Evolutionary conservation across 2,797 vertebrate genomes (phyloP), one percentile per base, ranked within the genome.

Genomic region (Anas capensis): DNA sequence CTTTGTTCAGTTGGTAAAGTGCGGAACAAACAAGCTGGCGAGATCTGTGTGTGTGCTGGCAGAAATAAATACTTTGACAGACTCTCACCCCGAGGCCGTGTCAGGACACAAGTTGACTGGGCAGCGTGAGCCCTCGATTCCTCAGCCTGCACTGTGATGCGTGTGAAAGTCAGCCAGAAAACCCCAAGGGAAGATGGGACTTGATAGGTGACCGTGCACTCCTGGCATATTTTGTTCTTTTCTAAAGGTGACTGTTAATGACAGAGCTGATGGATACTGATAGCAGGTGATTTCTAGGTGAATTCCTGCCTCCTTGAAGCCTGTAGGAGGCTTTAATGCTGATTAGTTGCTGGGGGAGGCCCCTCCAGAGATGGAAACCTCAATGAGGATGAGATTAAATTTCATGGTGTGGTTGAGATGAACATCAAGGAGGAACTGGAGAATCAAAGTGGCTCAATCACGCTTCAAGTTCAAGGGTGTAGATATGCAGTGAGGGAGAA

Each of bases 281-380:
- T 89, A 93, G 83, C 81, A 95, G 95, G 95, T 97, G 91, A 82
- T 96, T 97, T 96, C 91, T 94, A 62, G 95, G 96, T 96, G 95
- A 96, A 96, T 96, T 96, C 94, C 95, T 94, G 88, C 65, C 83
- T 94, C 75, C 75, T 54, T 88, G 75, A 61, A 93, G 96, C 36
- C 83, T 0, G 75, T 94, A 90, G 88, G 93, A 96, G 94, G 90
- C 62, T 90, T 77, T 85, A 53, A 44, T 80, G 88, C 82, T 90
- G 92, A 95, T 88, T 61, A 79, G 46, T 19, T 95, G 33, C 75
- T 49, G 90, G 90, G 90, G 88, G 71, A 95, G 83, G 92, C 85
- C 87, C 96, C 86, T 85, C 64, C 66, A 73, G 66, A 92, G 81
- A n/a, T 92, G 68, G 81, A 93, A 95, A 93, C 7, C 14, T 94